Evolutionary conservation across 1,140 invertebrate genomes (phyloP), one percentile per base, ranked within the genome.

Genomic region (Drosophila quadrilineata): DNA sequence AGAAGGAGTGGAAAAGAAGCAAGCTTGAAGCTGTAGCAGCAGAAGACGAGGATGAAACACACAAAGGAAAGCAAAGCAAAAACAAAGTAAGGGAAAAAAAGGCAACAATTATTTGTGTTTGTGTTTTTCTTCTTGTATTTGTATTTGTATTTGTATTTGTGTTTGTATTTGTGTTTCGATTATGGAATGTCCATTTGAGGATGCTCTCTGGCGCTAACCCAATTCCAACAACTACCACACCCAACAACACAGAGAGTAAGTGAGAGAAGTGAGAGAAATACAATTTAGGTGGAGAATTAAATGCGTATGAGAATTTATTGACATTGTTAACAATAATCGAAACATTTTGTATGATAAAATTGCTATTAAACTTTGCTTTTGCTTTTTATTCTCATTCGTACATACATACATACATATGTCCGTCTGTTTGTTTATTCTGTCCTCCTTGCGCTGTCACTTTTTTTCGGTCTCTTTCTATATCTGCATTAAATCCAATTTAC

Each of bases 401-500:
- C 2, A 24, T 2, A 6, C 8, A 2, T 9, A 16, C 19, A 38
- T 6, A 19, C 16, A 14, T 9, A 2, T 16, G 6, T 1, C 3
- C 3, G 0, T 0, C 4, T 6, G 14, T 14, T 35, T 14, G 31
- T 3, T 6, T 3, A 9, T 8, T 14, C 17, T n/a, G 19, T 8
- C 41, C 38, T 10, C 48, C n/a, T 19, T 10, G 12, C 31, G 24
- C 33, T 31, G 65, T 52, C 19, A 22, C 41, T 68, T n/a, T n/a
- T 24, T 54, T 40, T 45, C 29, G 31, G 48, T 28, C 35, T 49
- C 26, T 31, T 14, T 58, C 22, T 57, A 58, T 63, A 63, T 63
- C 50, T 71, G 69, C 65, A 79, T 77, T 77, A 77, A n/a, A 77
- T 77, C 74, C 74, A 77, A 77, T 77, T 79, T 77, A 75, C 54